A percentile compares a stretch with the other conserved stretches of the same genome.
Evolutionary conservation across 1,140 invertebrate species (phyloP).

Genomic region (Neotoxoptera formosana): DNA sequence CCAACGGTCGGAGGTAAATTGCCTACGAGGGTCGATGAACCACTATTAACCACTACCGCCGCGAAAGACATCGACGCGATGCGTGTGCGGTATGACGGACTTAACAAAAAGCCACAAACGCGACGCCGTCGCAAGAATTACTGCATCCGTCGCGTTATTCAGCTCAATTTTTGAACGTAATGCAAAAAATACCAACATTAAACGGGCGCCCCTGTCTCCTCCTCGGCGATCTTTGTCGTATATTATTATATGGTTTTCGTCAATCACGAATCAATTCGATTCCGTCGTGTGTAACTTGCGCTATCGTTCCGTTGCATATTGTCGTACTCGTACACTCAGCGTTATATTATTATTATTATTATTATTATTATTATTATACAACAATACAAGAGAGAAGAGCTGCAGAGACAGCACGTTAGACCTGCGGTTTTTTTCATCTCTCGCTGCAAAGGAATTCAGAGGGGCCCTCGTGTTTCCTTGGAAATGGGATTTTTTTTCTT

Average conservation of each 20-base stretch:
- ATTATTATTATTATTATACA: not conserved
- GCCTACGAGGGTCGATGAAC: slow-evolving; percentile 30
- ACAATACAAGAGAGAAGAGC: not conserved
- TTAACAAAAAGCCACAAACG: not conserved
- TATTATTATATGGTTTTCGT: not conserved
- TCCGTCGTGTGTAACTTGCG: not conserved
- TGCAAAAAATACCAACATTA: not conserved
- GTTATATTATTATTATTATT: slow-evolving; percentile 2
- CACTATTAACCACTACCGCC: not conserved
- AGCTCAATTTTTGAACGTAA: not conserved
- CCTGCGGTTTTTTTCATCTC: slow-evolving; percentile 28
- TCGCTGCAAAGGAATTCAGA: slow-evolving; percentile 39
- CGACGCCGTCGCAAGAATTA: not conserved
- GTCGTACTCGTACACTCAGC: no score
- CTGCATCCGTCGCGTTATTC: not conserved
- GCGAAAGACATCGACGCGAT: not conserved
- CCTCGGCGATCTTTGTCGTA: not conserved
- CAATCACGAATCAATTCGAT: slow-evolving; percentile 36
- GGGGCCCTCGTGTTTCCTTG: slow-evolving; percentile 55
- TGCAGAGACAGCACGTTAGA: not conserved
- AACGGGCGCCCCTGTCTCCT: not conserved
- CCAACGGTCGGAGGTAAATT: slow-evolving; percentile 20
- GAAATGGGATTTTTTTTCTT: slow-evolving; percentile 52
- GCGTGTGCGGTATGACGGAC: not conserved
- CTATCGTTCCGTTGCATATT: not conserved